Evolutionary conservation across 2,888 invertebrate genomes (phyloP).

Genomic region (Litoditis marina): DNA sequence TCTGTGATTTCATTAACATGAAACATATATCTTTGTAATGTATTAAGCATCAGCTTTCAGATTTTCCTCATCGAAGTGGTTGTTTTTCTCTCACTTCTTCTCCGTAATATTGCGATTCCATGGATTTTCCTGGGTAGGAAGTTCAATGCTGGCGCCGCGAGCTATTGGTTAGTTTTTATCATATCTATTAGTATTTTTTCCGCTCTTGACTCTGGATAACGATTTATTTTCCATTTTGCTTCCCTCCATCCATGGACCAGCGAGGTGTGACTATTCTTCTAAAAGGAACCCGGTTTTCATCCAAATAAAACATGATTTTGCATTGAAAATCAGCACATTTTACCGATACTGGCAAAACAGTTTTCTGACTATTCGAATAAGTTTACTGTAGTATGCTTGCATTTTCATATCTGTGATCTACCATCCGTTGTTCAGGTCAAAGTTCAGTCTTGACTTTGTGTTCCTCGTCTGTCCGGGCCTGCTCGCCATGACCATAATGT

Average conservation of each 20-base stretch:
- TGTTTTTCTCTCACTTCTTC: conserved; percentile 13
- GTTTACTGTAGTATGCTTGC: too few relatives aligned
- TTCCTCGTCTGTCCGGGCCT: conserved; percentile 43
- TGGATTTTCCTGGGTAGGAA: conserved; percentile 45
- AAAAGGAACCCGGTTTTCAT: too few relatives aligned
- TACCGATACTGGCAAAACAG: too few relatives aligned
- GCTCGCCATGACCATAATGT: conserved; percentile 30
- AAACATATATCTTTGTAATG: too few relatives aligned
- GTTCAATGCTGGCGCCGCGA: conserved; percentile 21
- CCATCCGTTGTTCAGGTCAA: conserved; percentile 40
- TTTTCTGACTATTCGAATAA: too few relatives aligned
- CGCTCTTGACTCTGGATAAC: not conserved
- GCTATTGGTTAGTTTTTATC: conserved; percentile 17
- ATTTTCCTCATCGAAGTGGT: conserved; percentile 11
- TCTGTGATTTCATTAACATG: too few relatives aligned
- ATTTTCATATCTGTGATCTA: conserved; percentile 9
- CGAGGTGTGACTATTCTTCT: too few relatives aligned
- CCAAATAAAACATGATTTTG: too few relatives aligned
- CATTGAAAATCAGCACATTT: not conserved
- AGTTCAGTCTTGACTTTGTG: conserved; percentile 46
- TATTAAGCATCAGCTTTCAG: too few relatives aligned
- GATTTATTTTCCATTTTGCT: too few relatives aligned
- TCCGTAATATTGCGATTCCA: conserved; percentile 46
- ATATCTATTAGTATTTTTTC: not conserved
- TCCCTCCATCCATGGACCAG: too few relatives aligned